phyloP scores from a whole-genome alignment of 2,888 invertebrate species.

The Idaea aversata region DNA sequence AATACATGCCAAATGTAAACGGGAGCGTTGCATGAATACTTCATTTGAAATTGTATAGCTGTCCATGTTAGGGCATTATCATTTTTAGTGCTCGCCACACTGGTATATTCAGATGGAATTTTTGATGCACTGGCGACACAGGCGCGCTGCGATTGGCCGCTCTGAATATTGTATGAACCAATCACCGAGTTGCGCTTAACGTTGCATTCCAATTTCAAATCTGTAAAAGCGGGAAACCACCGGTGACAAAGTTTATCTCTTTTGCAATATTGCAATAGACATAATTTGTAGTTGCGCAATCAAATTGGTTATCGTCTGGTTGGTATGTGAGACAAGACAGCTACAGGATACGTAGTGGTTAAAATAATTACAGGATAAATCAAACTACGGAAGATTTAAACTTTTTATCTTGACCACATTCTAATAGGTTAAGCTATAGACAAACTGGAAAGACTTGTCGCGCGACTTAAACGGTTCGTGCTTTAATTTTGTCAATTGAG shows the following conservation, averaged over 20 bases:
- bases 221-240: conserved; percentile 70
- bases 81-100: conserved; percentile 81
- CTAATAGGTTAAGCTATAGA: background rate
- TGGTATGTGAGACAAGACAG: conserved; percentile 35
- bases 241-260: conserved; percentile 60
- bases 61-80: conserved; percentile 78
- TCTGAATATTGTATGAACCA: conserved; percentile 80
- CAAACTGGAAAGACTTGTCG: background rate
- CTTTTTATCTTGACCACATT: background rate
- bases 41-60: conserved; percentile 77
- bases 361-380: conserved; percentile 23
- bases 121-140: conserved; percentile 81
- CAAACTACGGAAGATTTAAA: background rate
- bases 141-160: conserved; percentile 73
- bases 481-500: too few species aligned
- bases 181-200: conserved; percentile 75
- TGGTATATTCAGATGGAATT: conserved; percentile 80
- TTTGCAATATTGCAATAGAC: conserved; percentile 60
- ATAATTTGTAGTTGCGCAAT: conserved; percentile 66
- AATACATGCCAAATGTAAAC: conserved; percentile 72
- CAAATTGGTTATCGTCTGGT: conserved; percentile 44
- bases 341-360: conserved; percentile 23
- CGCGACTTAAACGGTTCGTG: too few species aligned
- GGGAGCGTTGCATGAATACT: conserved; percentile 74
- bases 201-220: conserved; percentile 79